phyloP scores from a whole-genome alignment of 1,140 invertebrate genomes.

The Drosophila lini region DNA sequence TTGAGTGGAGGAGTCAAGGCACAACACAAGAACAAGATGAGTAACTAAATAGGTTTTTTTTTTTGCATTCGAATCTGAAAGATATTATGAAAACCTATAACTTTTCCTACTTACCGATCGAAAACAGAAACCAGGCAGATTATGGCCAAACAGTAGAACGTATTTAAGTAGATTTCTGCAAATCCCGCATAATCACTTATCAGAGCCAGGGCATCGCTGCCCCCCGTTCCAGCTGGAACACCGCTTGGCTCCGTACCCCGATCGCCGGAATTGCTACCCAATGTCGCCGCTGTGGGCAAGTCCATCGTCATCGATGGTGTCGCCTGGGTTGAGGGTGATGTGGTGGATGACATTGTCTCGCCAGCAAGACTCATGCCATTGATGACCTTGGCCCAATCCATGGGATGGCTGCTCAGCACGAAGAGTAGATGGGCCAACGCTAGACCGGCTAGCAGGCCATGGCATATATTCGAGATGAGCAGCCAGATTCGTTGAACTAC shows the following conservation, averaged over 20 bases:
- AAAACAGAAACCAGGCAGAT: conserved; percentile 83
- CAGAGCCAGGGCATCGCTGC: conserved; percentile 53
- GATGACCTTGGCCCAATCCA: conserved; percentile 81
- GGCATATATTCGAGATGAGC: conserved; percentile 83
- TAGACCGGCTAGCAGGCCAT: conserved; percentile 83
- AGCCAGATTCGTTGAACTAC: conserved; percentile 84
- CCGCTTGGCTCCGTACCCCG: conserved; percentile 19
- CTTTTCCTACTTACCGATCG: conserved; percentile 75
- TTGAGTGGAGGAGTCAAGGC: not conserved
- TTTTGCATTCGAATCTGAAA: too few relatives aligned
- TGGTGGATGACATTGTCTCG: conserved; percentile 60
- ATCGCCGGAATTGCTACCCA: conserved; percentile 17
- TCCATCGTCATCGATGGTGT: conserved; percentile 12
- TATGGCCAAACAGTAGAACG: conserved; percentile 83
- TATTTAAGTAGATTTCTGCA: conserved; percentile 81
- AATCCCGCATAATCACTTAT: conserved; percentile 79
- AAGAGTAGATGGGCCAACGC: conserved; percentile 83
- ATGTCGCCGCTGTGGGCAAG: conserved; percentile 12
- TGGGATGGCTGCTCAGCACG: conserved; percentile 77
- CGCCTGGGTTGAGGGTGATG: conserved; percentile 16
- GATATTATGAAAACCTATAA: not conserved
- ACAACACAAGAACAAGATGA: not conserved
- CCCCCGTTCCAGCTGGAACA: not conserved
- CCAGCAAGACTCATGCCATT: conserved; percentile 76
- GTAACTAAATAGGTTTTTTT: too few relatives aligned